Evolutionary conservation across 2,888 invertebrate genomes (phyloP), one percentile per base, ranked within the genome.

Genomic region (Mayetiola destructor): DNA sequence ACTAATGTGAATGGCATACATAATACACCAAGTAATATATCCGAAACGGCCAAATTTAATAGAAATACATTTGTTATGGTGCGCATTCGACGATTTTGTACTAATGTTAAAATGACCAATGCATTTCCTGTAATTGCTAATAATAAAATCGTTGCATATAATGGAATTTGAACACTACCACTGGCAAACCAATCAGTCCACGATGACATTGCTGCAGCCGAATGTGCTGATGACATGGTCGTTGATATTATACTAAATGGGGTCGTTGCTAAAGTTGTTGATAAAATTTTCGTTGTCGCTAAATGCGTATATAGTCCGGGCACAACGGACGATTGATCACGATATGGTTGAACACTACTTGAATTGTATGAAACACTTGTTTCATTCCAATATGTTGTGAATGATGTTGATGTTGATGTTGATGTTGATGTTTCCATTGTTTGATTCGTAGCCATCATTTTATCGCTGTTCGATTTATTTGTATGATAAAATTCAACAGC

Each of bases 111-210:
- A 60, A 90, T 82, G 37, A 91, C 90, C 62, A 89, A 74, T 29
- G 81, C 78, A 69, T 91, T 91, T 0, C 90, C 90, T 0, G 84
- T 76, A 60, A 89, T 80, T 1, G 88, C 83, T 53, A 88, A 75
- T 39, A 88, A 67, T 66, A 90, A 87, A 62, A 90, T 89, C 23
- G 81, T 72, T 59, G 82, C 79, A 67, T 89, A 89, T 1, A 88
- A 78, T 0, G 86, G 82, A 53, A 88, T 76, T 59, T 62, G 62
- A 55, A 62, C 59, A 5, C 59, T 54, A 36, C 59, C 61, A 20
- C 59, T 58, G 52, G 75, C 73, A 27, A 73, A 16, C 57, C 56
- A 58, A 20, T 42, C 35, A 8, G 35, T 29, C 32, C 9, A 29
- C 16, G 42, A 29, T 3, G 14, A 16, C n/a, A 29, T 20, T 29